Conservation (phyloP, 37 sponge, comb jelly and placozoan genomes). For the Dysidea cf. avara region DNA sequence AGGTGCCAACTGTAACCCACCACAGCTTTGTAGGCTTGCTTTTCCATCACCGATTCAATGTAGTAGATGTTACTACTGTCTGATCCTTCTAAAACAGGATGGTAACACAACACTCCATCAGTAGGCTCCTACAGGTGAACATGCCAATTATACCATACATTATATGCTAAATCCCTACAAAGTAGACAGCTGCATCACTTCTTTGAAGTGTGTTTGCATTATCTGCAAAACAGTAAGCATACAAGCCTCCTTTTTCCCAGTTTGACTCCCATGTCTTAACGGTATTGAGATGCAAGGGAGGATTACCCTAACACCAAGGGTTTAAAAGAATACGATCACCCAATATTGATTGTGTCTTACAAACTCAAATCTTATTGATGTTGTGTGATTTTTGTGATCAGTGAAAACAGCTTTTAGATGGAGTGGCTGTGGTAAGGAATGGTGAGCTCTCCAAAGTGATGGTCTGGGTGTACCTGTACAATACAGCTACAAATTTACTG, state of each 20-base stretch:
- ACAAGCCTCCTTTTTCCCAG: slow-evolving; percentile 2
- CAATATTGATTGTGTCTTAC: slow-evolving; percentile 15
- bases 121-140: slow-evolving; percentile 18
- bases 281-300: slow-evolving; percentile 10
- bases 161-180: neutral
- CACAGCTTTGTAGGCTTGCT: slow-evolving; percentile 3
- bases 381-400: slow-evolving; percentile 41
- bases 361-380: slow-evolving; percentile 56
- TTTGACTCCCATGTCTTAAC: slow-evolving; percentile 14
- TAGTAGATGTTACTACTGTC: slow-evolving; percentile 18
- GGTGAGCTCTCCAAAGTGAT: slow-evolving; percentile 29
- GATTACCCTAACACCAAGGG: slow-evolving; percentile 6
- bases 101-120: slow-evolving; percentile 31
- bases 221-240: slow-evolving; percentile 36
- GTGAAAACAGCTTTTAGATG: slow-evolving; percentile 46
- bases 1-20: no score
- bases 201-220: slow-evolving; percentile 17
- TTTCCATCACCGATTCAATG: neutral
- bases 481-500: no score
- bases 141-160: neutral
- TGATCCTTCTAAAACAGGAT: slow-evolving; percentile 27
- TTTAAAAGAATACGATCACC: no score
- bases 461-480: neutral
- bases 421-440: slow-evolving; percentile 66
- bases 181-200: slow-evolving; percentile 44